Evolutionary conservation across 2,888 invertebrate genomes (phyloP), one percentile per base, ranked within the genome.

Genomic region (Leptopilina syphax): DNA sequence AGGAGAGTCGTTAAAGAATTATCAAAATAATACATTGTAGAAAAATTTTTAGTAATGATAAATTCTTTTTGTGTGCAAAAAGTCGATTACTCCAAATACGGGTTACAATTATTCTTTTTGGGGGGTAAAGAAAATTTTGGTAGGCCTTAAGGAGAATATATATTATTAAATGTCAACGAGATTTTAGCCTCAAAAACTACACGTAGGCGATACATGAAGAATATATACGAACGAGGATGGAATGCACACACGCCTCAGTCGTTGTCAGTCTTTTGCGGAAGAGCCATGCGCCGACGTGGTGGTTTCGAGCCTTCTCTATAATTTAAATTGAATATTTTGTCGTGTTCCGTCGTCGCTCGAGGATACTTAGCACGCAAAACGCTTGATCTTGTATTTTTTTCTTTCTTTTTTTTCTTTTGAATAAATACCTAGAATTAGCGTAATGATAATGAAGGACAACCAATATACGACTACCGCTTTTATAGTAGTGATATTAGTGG

Each of bases 401-500:
- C 44, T 44, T 7, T 6, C 44, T 44, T 44, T 44, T 44, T 8
- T 44, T 44, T 44, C 44, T 44, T 34, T 34, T 83, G 85, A 90
- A 89, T 88, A 90, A 89, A 90, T 88, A 89, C 83, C 87, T 90
- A 88, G 86, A 86, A 87, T 88, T 85, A 87, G 83, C 85, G 85
- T 85, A 86, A 85, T 87, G 86, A 89, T 88, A 88, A 89, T 84
- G 85, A 88, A 88, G 86, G 88, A 90, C 88, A 88, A 90, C 88
- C 88, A 89, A 88, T 73, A 65, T 87, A 88, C 86, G 84, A 88
- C 88, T 87, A 87, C 86, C 85, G 82, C 73, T 85, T 18, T 86
- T 84, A 89, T 86, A 87, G 86, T 89, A 90, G 89, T 90, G 88
- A 90, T 90, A 90, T 89, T 90, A 89, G 86, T 89, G 88, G 88